Evolutionary conservation across 2,888 invertebrate species (phyloP).

Genomic region (Eupithecia dodoneata): DNA sequence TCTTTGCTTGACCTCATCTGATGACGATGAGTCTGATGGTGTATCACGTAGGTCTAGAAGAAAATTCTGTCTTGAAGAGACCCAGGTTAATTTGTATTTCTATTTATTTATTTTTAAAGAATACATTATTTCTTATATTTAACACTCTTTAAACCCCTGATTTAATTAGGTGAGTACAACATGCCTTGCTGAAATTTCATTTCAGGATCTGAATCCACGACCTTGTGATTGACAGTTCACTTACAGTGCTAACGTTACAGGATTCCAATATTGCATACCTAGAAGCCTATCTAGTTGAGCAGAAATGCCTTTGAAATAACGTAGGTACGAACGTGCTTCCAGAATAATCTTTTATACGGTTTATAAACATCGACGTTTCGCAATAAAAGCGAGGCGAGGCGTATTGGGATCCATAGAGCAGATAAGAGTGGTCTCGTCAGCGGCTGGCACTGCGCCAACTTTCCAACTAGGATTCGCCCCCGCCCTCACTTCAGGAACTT

Average conservation of each 20-base stretch:
- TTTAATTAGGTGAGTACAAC: neutral
- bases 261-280: neutral
- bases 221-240: neutral
- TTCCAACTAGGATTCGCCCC: conserved; percentile 49
- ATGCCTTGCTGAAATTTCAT: neutral
- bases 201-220: neutral
- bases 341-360: conserved; percentile 14
- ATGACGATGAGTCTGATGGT: no score
- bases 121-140: no score
- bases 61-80: no score
- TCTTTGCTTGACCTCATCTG: no score
- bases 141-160: no score
- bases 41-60: no score
- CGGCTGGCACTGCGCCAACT: conserved; percentile 67
- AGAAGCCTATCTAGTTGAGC: conserved; percentile 1
- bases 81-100: no score
- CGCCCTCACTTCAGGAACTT: conserved; percentile 52
- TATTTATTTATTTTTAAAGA: no score
- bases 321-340: neutral
- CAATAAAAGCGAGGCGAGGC: conserved; percentile 56
- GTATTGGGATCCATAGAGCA: conserved; percentile 58
- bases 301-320: neutral
- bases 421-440: conserved; percentile 66
- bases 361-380: conserved; percentile 32
- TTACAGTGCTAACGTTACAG: neutral